phyloP scores from a whole-genome alignment of 2,113 vertebrate species.

The Pseudolaguvia tuberculata region DNA sequence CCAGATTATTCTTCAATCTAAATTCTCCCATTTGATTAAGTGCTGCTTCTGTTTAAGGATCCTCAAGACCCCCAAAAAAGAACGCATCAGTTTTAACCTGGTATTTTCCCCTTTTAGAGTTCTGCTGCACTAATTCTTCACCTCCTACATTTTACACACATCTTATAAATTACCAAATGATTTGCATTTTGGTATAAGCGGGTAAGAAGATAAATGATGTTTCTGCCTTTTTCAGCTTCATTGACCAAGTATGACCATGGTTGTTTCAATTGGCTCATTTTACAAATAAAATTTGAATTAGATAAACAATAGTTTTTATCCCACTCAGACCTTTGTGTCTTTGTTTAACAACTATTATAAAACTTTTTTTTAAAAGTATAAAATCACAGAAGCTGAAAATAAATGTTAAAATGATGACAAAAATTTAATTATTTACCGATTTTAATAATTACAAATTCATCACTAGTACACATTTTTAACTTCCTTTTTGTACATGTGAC shows the following conservation, averaged over 20 bases:
- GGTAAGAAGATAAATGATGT: no score
- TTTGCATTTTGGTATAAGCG: no score
- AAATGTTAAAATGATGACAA: background rate
- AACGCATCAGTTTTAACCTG: background rate
- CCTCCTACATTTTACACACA: background rate
- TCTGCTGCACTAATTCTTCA: background rate
- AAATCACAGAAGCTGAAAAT: background rate
- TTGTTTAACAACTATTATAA: background rate
- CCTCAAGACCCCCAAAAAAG: background rate
- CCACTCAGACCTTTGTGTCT: no score
- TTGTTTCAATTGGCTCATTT: no score
- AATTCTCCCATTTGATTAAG: background rate
- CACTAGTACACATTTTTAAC: background rate
- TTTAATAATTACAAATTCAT: no score
- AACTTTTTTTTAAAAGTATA: background rate
- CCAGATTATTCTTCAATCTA: background rate
- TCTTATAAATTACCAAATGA: no score
- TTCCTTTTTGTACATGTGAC: constrained; percentile 40
- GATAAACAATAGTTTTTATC: no score
- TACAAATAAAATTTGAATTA: no score
- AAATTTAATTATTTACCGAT: no score
- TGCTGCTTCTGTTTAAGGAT: background rate
- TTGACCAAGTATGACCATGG: no score
- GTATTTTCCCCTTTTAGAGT: background rate
- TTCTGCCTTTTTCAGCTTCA: no score